Evolutionary conservation across 2,888 invertebrate genomes (phyloP).

Genomic region (Pachliopta kotzebuea): DNA sequence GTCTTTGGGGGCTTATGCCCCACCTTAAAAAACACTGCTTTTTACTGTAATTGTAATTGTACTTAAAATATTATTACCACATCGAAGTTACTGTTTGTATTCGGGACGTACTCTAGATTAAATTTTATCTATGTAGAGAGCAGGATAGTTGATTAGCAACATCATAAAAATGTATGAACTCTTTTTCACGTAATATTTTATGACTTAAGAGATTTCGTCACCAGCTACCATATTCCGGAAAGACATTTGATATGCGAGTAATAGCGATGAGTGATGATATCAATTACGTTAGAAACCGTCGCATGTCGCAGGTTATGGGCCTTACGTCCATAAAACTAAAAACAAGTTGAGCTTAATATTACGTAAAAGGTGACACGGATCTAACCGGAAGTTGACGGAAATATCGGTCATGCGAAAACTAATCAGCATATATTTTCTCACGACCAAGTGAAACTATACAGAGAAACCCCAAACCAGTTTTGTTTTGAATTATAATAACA

Average conservation of each 20-base stretch:
- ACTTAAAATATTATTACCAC: too few species aligned
- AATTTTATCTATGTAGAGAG: not conserved
- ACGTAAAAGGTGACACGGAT: constrained; percentile 38
- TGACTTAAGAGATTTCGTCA: constrained; percentile 2
- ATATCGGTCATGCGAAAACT: constrained; percentile 40
- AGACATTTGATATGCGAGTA: constrained; percentile 5
- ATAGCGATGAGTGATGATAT: constrained; percentile 16
- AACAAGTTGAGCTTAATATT: constrained; percentile 32
- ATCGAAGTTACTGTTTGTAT: too few species aligned
- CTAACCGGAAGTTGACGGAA: constrained; percentile 36
- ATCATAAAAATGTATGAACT: not conserved
- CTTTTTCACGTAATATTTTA: not conserved
- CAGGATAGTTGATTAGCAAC: not conserved
- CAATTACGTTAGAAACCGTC: constrained; percentile 16
- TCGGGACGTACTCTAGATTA: not conserved
- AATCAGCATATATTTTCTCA: constrained; percentile 54
- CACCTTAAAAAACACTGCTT: too few species aligned
- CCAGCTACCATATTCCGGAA: constrained; percentile 5
- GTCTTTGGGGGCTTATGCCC: too few species aligned
- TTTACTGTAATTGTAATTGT: too few species aligned
- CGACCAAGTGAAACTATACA: constrained; percentile 50
- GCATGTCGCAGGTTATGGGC: constrained; percentile 20
- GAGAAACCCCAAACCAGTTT: constrained; percentile 44
- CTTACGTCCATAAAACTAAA: constrained; percentile 13
- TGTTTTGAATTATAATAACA: constrained; percentile 43